A percentile compares a stretch with the other conserved stretches of the same genome.
Conservation (phyloP, 2,113 vertebrate species). For the Perca fluviatilis region DNA sequence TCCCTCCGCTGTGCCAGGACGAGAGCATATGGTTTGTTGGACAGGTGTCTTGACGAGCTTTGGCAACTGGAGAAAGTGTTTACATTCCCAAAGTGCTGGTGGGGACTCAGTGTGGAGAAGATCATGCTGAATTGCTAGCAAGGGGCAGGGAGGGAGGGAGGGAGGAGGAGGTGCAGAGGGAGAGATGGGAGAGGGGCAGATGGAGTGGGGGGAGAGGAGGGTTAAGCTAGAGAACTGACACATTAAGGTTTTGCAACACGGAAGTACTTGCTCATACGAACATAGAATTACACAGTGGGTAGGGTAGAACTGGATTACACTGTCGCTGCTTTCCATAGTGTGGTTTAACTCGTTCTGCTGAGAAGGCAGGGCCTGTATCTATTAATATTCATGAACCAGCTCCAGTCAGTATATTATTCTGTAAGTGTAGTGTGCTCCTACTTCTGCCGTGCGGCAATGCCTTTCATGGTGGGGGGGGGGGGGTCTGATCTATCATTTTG, state of each 20-base stretch:
- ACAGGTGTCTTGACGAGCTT: slow-evolving; percentile 76
- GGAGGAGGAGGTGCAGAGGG: slow-evolving; percentile 23
- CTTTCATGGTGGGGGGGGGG: not conserved
- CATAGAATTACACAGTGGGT: not conserved
- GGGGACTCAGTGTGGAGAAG: slow-evolving; percentile 39
- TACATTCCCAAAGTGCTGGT: slow-evolving; percentile 75
- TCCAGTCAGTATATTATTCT: slow-evolving; percentile 25
- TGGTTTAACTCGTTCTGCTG: slow-evolving; percentile 17
- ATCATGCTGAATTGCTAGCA: slow-evolving; percentile 69
- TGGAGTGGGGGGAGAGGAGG: slow-evolving; percentile 37
- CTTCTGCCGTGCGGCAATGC: not conserved
- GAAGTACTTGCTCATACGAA: slow-evolving; percentile 20
- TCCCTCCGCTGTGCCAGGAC: slow-evolving; percentile 33
- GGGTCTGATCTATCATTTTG: not conserved
- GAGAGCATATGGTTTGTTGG: slow-evolving; percentile 62
- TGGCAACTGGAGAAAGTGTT: slow-evolving; percentile 78
- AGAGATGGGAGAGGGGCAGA: slow-evolving; percentile 42
- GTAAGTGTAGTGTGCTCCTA: not conserved
- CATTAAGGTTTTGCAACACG: slow-evolving; percentile 22
- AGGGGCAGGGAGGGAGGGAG: slow-evolving; percentile 23
- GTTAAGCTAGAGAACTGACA: slow-evolving; percentile 37
- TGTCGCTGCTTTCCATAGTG: not conserved
- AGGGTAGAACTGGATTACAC: not conserved
- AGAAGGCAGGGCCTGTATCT: not conserved
- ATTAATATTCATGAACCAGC: slow-evolving; percentile 29